Evolutionary conservation across 37 sponge, comb jelly and placozoan species (phyloP).

Genomic region (Geodia barretti): DNA sequence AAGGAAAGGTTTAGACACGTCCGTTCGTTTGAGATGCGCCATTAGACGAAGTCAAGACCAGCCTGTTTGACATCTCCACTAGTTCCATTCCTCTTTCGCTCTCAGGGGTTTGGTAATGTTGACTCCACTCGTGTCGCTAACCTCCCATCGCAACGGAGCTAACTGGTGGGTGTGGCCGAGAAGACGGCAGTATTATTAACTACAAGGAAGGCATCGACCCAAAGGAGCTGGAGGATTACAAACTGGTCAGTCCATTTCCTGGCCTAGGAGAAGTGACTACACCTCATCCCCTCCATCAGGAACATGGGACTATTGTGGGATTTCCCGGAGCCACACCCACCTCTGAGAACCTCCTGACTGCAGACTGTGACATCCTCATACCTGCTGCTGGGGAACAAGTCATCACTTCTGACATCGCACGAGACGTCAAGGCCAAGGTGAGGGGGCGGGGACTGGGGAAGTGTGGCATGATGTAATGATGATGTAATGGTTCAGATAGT

Average conservation of each 20-base stretch:
- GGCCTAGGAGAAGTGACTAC: not conserved
- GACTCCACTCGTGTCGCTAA: conserved; percentile 91
- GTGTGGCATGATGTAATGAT: not conserved
- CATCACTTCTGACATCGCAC: conserved; percentile 86
- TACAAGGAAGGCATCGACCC: conserved; percentile 90
- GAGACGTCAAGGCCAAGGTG: conserved; percentile 89
- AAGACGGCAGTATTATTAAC: conserved; percentile 88
- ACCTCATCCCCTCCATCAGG: not conserved
- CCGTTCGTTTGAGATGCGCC: not conserved
- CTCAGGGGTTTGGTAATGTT: conserved; percentile 98
- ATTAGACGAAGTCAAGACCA: not conserved
- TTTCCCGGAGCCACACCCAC: conserved; percentile 88
- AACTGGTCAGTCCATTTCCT: not conserved
- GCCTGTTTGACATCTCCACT: not conserved
- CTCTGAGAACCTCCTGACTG: conserved; percentile 81
- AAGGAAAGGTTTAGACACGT: not conserved
- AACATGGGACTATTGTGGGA: conserved; percentile 79
- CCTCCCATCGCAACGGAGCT: too few relatives aligned
- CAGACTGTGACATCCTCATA: conserved; percentile 96
- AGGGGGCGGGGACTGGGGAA: not conserved
- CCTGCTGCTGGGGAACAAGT: conserved; percentile 95
- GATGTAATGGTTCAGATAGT: not conserved
- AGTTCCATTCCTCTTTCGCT: not conserved
- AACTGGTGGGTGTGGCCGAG: too few relatives aligned
- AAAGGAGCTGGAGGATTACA: conserved; percentile 86